phyloP scores from a whole-genome alignment of 1,140 invertebrate genomes.

The Microplitis demolitor region DNA sequence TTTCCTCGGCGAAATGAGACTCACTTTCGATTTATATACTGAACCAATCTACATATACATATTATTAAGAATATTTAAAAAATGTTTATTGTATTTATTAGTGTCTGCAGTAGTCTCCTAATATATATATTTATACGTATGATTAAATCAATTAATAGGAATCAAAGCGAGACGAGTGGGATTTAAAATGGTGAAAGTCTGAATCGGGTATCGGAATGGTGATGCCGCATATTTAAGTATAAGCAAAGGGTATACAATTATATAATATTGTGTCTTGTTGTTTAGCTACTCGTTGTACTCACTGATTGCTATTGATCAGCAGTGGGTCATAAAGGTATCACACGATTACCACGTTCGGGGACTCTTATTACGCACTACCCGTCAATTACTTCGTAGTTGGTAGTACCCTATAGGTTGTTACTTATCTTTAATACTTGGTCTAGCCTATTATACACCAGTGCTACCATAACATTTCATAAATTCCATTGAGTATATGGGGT shows the following conservation, averaged over 20 bases:
- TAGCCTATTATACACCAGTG: too few species aligned
- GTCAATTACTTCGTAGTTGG: slow-evolving; percentile 24
- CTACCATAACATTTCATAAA: background rate
- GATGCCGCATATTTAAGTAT: too few species aligned
- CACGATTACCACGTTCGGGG: background rate
- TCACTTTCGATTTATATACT: background rate
- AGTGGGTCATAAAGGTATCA: slow-evolving; percentile 6
- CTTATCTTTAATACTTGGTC: background rate
- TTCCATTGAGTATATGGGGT: background rate
- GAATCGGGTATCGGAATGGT: too few species aligned
- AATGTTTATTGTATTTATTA: background rate
- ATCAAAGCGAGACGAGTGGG: slow-evolving; percentile 16
- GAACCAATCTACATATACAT: too few species aligned
- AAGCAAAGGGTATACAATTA: too few species aligned
- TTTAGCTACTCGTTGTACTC: slow-evolving; percentile 14
- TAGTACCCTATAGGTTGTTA: background rate
- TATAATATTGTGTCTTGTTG: background rate
- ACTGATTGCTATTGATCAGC: slow-evolving; percentile 11
- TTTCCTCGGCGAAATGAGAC: background rate
- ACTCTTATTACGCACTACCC: slow-evolving; percentile 23
- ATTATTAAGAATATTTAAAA: too few species aligned
- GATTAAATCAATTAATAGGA: slow-evolving; percentile 14
- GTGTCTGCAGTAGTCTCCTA: background rate
- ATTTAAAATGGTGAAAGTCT: slow-evolving; percentile 32
- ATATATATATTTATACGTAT: background rate